Percentiles rank a stretch among this genome's conserved stretches.
These are phyloP conservation scores for Nasua narica DNA, from an alignment of 2,797 vertebrate genomes.

Conservation along the genomic window DNA sequence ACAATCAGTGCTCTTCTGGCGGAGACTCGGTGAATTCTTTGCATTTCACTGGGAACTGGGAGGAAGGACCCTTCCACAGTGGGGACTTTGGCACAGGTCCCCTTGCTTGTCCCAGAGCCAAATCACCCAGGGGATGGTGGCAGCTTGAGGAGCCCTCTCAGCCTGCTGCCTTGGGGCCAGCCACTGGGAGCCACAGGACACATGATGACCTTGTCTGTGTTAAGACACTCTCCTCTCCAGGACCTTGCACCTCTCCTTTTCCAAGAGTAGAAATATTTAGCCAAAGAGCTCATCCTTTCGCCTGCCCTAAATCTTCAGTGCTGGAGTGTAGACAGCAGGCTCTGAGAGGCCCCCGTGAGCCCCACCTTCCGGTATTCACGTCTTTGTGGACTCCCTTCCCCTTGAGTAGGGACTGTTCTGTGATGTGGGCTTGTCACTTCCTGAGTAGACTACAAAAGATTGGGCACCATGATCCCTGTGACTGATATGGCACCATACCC, in stretches of 20 bases:
- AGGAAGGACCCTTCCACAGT: accelerated
- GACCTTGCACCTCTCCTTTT: not conserved
- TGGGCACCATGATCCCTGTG: too few species aligned
- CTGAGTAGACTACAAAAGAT: not conserved
- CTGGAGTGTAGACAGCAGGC: not conserved
- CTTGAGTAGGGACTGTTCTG: not conserved
- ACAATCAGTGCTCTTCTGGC: not conserved
- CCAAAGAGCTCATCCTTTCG: not conserved
- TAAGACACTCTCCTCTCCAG: not conserved
- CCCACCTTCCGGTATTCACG: not conserved
- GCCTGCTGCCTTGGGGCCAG: not conserved
- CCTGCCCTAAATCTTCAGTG: not conserved
- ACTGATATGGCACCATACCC: too few species aligned
- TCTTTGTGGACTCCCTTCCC: not conserved
- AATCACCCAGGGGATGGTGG: not conserved
- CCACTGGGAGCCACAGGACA: not conserved
- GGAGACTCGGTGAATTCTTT: not conserved
- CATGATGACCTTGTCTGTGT: not conserved
- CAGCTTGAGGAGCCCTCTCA: too few species aligned
- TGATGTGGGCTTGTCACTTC: not conserved
- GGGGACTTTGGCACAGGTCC: not conserved
- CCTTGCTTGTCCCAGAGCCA: not conserved
- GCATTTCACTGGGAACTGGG: not conserved
- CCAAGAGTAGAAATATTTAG: not conserved
- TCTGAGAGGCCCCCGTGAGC: too few species aligned